A percentile compares a stretch with the other conserved stretches of the same genome.
phyloP scores from a whole-genome alignment of 2,797 vertebrate genomes.

The Sebastes trivittatus region DNA sequence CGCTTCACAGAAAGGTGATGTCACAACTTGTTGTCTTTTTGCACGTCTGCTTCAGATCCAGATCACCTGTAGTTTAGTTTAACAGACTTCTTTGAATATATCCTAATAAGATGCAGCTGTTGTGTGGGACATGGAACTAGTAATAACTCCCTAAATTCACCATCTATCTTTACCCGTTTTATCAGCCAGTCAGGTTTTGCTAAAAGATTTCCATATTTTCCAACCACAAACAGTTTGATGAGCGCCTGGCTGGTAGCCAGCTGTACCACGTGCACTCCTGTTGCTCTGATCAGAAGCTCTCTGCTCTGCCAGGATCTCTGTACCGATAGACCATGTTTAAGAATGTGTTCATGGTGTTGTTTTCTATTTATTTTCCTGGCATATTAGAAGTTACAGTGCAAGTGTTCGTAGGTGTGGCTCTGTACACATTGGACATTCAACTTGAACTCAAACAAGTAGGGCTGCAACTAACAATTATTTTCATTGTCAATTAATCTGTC shows the following conservation, averaged over 20 bases:
- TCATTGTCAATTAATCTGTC: too few species aligned
- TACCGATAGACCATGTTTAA: background rate
- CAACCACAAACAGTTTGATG: background rate
- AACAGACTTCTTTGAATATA: background rate
- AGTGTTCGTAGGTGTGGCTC: background rate
- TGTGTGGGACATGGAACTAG: background rate
- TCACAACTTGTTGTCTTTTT: background rate
- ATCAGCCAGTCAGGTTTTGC: background rate
- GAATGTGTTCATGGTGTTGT: background rate
- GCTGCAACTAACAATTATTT: too few species aligned
- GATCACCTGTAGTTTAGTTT: background rate
- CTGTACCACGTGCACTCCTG: background rate
- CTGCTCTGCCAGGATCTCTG: background rate
- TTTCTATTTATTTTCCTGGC: background rate
- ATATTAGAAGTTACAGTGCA: background rate
- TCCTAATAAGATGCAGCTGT: background rate
- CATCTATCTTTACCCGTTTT: too few species aligned
- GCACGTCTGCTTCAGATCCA: background rate
- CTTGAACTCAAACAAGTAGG: background rate
- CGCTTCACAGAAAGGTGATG: constrained; percentile 94
- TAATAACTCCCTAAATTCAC: background rate
- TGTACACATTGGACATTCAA: background rate
- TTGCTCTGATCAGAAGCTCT: background rate
- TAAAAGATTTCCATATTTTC: background rate
- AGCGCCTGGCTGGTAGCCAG: background rate